Conservation (phyloP, 2,113 vertebrate genomes). For the Craseonycteris thonglongyai region DNA sequence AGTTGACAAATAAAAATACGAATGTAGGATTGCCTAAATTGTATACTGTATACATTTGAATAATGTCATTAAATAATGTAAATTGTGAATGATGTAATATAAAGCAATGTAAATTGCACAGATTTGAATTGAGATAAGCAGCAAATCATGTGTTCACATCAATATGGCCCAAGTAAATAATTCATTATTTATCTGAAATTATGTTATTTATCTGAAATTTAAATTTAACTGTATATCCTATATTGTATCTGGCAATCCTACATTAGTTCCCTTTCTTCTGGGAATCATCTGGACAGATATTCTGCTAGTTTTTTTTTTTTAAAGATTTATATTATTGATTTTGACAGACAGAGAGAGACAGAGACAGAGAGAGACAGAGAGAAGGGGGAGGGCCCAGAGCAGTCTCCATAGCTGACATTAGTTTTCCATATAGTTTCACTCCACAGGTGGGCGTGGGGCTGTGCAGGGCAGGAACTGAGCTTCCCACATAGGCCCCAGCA, state of each 20-base stretch:
- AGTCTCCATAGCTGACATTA: too few species aligned
- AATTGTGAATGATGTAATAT: background rate
- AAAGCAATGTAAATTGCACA: background rate
- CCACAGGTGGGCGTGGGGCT: too few species aligned
- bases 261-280: background rate
- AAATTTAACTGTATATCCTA: background rate
- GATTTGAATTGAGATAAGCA: conserved; percentile 25
- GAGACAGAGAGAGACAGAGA: too few species aligned
- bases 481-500: too few species aligned
- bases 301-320: background rate
- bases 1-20: background rate
- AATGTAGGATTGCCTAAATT: background rate
- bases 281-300: background rate
- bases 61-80: background rate
- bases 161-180: background rate
- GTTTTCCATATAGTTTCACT: too few species aligned
- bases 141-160: background rate
- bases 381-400: too few species aligned
- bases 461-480: too few species aligned
- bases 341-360: too few species aligned
- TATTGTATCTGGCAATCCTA: background rate
- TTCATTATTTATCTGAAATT: background rate
- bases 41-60: background rate
- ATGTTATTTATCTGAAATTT: conserved; percentile 1
- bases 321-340: too few species aligned